phyloP scores from a whole-genome alignment of 2,888 invertebrate species.

The Orgyia antiqua region DNA sequence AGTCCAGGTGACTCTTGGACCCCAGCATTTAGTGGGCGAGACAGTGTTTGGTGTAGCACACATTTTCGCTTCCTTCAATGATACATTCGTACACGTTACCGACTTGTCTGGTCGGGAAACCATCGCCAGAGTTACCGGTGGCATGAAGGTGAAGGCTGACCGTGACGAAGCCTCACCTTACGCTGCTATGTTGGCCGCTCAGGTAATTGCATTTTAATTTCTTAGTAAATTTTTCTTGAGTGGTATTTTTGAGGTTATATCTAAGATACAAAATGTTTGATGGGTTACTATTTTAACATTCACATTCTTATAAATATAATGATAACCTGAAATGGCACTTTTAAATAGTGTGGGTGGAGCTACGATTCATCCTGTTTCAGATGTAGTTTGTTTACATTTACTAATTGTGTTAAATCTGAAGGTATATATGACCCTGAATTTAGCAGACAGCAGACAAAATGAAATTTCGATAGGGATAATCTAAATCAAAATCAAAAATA shows the following conservation, averaged over 20 bases:
- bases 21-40: constrained; percentile 98
- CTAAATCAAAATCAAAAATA: too few relatives aligned
- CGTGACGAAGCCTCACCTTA: constrained; percentile 99
- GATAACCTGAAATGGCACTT: too few relatives aligned
- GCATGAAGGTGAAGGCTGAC: constrained; percentile 99
- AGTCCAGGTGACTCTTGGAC: constrained; percentile 96
- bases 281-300: too few relatives aligned
- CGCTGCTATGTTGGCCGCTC: constrained; percentile 99
- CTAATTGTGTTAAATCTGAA: too few relatives aligned
- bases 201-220: constrained; percentile 79
- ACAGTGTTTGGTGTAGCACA: constrained; percentile 99
- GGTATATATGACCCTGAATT: too few relatives aligned
- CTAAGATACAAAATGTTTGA: neutral
- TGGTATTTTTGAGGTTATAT: neutral
- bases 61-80: constrained; percentile 99
- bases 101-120: constrained; percentile 98
- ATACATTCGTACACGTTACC: constrained; percentile 99
- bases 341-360: too few relatives aligned
- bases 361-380: too few relatives aligned
- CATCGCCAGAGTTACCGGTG: constrained; percentile 96
- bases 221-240: neutral
- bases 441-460: too few relatives aligned
- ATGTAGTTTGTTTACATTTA: too few relatives aligned
- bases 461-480: too few relatives aligned
- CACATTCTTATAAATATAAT: too few relatives aligned